Evolutionary conservation across 2,797 vertebrate species (phyloP).

Genomic region (Steatocranus sp.): DNA sequence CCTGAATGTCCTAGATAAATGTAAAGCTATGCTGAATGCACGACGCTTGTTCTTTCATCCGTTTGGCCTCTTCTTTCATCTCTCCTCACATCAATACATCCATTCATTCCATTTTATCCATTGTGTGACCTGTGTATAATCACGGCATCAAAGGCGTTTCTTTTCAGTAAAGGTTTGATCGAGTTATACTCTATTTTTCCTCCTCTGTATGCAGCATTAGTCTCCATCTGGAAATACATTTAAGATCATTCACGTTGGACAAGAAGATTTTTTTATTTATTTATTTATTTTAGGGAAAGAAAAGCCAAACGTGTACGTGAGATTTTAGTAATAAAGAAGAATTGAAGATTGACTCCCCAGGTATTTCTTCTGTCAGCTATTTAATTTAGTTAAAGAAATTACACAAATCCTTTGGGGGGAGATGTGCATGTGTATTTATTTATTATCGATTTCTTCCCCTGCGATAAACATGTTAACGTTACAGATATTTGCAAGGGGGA

Average conservation of each 20-base stretch:
- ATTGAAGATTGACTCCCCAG: constrained; percentile 87
- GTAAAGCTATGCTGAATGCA: constrained; percentile 46
- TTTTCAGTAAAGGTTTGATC: constrained; percentile 60
- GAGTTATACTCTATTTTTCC: constrained; percentile 66
- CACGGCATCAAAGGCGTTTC: constrained; percentile 68
- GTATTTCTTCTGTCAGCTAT: constrained; percentile 80
- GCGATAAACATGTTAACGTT: constrained; percentile 85
- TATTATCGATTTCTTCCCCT: constrained; percentile 87
- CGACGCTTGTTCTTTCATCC: constrained; percentile 38
- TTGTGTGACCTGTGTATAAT: constrained; percentile 54
- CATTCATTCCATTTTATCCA: constrained; percentile 55
- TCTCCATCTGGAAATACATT: constrained; percentile 82
- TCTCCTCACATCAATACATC: constrained; percentile 48
- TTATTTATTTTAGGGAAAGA: constrained; percentile 51
- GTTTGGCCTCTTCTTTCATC: constrained; percentile 59
- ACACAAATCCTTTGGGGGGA: constrained; percentile 78
- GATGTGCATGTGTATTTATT: constrained; percentile 90
- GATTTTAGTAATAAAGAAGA: constrained; percentile 84
- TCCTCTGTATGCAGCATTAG: constrained; percentile 70
- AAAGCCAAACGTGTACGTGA: constrained; percentile 74
- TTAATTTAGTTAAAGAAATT: constrained; percentile 96
- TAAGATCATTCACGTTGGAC: constrained; percentile 88
- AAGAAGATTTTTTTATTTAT: constrained; percentile 76
- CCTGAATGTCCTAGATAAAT: constrained; percentile 39
- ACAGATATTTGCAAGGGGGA: constrained; percentile 85